Evolutionary conservation across 2,113 vertebrate species (phyloP), one percentile per base, ranked within the genome.

Genomic region (Perca flavescens): DNA sequence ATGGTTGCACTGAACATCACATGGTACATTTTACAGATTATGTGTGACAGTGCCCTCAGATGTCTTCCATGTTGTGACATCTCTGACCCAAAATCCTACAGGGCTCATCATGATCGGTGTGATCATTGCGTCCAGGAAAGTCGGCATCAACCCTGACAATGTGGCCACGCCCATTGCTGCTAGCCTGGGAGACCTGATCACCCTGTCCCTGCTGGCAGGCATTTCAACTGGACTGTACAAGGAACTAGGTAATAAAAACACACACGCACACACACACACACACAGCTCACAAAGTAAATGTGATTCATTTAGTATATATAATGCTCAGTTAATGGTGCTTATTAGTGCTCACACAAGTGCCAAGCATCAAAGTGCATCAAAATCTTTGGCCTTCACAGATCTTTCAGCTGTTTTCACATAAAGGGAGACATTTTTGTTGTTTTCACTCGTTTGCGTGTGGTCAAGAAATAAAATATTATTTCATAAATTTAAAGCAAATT

Each of bases 31-130:
- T 11, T 43, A 43, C 40, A 43, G 40, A 43, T 8, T 9, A 43
- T 40, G 50, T 19, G 56, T 28, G 22, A 34, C 12, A 2, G 5
- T 43, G 28, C 7, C n/a, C 15, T 47, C 13, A 4, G 7, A 53
- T 43, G 8, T 34, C 1, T 60, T 52, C 21, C 36, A 11, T 14
- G 61, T 25, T 80, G 36, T 79, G 49, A 77, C 10, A 7, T 22
- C 19, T 69, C 46, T 66, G 31, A 52, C 49, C 19, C 63, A 6
- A 64, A 64, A 61, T 17, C 58, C 54, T 74, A 0, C 86, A 99
- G 98, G 98, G 8, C 95, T 99, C 94, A 97, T 99, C 65, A 99
- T 99, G 98, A 98, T 99, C 0, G 98, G 98, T 0, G 98, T 99
- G 67, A 99, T 99, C 92, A 94, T 99, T 0, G 97, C 97, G 4